Evolutionary conservation across 2,113 vertebrate genomes (phyloP), one percentile per base, ranked within the genome.

Genomic region (Spea bombifrons): DNA sequence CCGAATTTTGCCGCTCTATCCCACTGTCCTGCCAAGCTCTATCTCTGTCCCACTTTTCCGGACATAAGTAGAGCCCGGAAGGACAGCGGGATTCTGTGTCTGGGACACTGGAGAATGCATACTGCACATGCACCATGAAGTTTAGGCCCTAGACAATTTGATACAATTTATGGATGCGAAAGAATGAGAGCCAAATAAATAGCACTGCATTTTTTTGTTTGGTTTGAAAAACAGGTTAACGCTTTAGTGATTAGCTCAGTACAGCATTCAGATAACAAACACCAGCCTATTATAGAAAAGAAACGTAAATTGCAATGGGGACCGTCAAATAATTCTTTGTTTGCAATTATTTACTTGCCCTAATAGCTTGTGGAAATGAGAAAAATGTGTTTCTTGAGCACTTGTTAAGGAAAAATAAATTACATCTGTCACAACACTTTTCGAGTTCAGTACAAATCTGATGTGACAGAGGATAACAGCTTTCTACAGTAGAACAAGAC

Each of bases 401-500:
- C 77, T 73, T 79, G 77, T 79, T 79, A 79, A 73, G 76, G 71
- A 76, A 79, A 79, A 79, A 79, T 79, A 79, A 79, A 79, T 79
- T 79, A 73, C 71, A 72, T 79, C 76, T 79, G 76, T 79, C 76
- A 79, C 69, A 79, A 79, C 69, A 79, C 73, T 79, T 57, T 70
- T 59, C 47, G 49, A n/a, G 50, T 45, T 65, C 47, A 12, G 30
- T 55, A 78, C 69, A 61, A 72, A 78, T 79, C 61, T 57, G 70
- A 70, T 48, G 77, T 79, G 77, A 79, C 77, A 73, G 70, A 73
- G 77, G 77, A 79, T 73, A 79, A 73, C 77, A 79, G 77, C 70
- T 79, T 79, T 79, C 63, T 30, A 52, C 73, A 52, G 77, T 79
- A 59, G 52, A 73, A 73, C 70, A 79, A 63, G 77, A 73, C 77